Conservation (phyloP, 2,888 invertebrate species). For the Mesorhabditis spiculigera region DNA sequence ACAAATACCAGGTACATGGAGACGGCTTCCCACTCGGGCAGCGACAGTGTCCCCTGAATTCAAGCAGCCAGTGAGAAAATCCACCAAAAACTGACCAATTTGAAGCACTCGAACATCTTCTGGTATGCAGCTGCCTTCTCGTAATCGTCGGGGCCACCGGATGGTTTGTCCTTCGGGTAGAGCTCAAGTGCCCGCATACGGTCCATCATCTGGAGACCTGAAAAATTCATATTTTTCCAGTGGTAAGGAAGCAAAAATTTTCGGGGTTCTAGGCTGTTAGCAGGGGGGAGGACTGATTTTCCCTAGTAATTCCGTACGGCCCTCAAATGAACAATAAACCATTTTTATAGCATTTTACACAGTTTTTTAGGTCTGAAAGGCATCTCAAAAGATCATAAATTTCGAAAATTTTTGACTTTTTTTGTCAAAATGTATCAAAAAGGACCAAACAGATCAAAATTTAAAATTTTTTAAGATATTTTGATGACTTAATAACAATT, state of each 20-base stretch:
- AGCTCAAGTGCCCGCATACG: slow-evolving; percentile 52
- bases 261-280: too few relatives aligned
- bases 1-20: slow-evolving; percentile 56
- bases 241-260: too few relatives aligned
- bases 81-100: slow-evolving; percentile 6
- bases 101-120: slow-evolving; percentile 9
- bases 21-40: slow-evolving; percentile 56
- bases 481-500: slow-evolving; percentile 12
- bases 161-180: slow-evolving; percentile 27
- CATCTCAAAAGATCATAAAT: too few relatives aligned
- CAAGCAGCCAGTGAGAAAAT: too few relatives aligned
- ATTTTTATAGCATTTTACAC: too few relatives aligned
- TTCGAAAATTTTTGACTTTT: too few relatives aligned
- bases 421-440: not conserved
- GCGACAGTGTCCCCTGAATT: slow-evolving; percentile 53
- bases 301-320: too few relatives aligned
- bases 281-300: too few relatives aligned
- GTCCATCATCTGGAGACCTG: slow-evolving; percentile 19
- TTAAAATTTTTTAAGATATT: slow-evolving; percentile 1
- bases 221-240: not conserved
- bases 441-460: not conserved
- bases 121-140: slow-evolving; percentile 23
- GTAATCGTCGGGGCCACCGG: slow-evolving; percentile 30
- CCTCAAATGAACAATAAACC: too few relatives aligned
- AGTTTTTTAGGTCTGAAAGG: too few relatives aligned